Evolutionary conservation across 2,888 invertebrate genomes (phyloP), one percentile per base, ranked within the genome.

Genomic region (Caenorhabditis macrosperma): DNA sequence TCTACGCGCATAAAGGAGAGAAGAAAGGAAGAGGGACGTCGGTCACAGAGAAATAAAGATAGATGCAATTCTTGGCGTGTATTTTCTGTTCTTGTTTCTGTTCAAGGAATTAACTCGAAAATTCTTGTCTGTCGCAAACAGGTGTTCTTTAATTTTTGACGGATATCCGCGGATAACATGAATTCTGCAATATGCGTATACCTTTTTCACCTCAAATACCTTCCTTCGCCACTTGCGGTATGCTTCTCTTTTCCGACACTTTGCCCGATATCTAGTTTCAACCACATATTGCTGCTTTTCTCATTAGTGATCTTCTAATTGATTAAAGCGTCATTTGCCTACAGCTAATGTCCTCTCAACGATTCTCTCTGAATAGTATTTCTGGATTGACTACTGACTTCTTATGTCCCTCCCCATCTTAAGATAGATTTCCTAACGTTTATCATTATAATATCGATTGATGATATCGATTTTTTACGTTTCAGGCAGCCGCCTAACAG

Each of bases 401-500:
- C n/a, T n/a, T n/a, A n/a, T n/a, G n/a, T n/a, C n/a, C n/a, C n/a
- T n/a, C n/a, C n/a, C n/a, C n/a, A n/a, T n/a, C n/a, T n/a, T n/a
- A n/a, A n/a, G n/a, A n/a, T 33, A 5, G 33, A 33, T 5, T 10
- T 33, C 33, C 10, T 7, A 33, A 33, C 5, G 10, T 33, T 10
- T 33, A 7, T 33, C 33, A 33, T 5, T 7, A 33, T 5, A 33
- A 5, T 33, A 7, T 33, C 33, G 5, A 7, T 33, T 33, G 5
- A 33, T 33, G 38, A 30, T 35, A 35, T 20, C 9, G 22, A 38
- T 12, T 54, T 48, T 41, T n/a, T 17, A 7, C 22, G 22, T 64
- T 71, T 44, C 71, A 71, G 71, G 12, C 61, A 71, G 12, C 61
- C 69, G 2, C 69, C 69, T 4, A 33, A 20, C 33, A 54, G 54